Percentiles rank a stretch among this genome's conserved stretches.
Conservation (phyloP, 2,797 vertebrate species). For the Sebastes goodei region DNA sequence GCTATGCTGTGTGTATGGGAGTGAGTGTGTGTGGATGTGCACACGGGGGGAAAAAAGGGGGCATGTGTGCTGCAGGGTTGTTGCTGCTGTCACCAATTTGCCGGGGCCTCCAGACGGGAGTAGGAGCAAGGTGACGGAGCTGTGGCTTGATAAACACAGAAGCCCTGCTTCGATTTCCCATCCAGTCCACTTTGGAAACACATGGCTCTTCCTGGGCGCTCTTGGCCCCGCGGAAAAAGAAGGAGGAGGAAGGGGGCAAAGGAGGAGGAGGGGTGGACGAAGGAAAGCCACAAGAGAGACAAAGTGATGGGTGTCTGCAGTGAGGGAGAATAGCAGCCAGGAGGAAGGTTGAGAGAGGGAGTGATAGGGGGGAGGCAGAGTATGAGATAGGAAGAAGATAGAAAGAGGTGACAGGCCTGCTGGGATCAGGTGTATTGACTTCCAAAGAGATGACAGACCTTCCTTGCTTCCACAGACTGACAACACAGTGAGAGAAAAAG, state of each 20-base stretch:
- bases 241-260: slow-evolving; percentile 19
- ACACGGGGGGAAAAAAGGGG: slow-evolving; percentile 39
- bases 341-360: slow-evolving; percentile 19
- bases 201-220: slow-evolving; percentile 82
- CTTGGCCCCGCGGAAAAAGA: slow-evolving; percentile 49
- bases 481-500: background rate
- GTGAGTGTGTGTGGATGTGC: slow-evolving; percentile 42
- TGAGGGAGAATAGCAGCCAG: slow-evolving; percentile 47
- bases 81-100: slow-evolving; percentile 83
- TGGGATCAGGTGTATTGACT: slow-evolving; percentile 44
- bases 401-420: slow-evolving; percentile 36
- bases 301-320: slow-evolving; percentile 55
- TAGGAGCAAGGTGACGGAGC: slow-evolving; percentile 86
- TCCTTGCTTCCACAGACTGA: background rate
- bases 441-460: slow-evolving; percentile 16
- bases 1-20: slow-evolving; percentile 54
- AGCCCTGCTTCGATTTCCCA: slow-evolving; percentile 84
- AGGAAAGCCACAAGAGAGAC: slow-evolving; percentile 50
- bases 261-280: background rate
- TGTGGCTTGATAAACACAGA: slow-evolving; percentile 89
- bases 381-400: slow-evolving; percentile 13
- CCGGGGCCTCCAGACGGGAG: slow-evolving; percentile 74
- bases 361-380: slow-evolving; percentile 13
- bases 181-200: slow-evolving; percentile 88
- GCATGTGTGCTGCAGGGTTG: slow-evolving; percentile 74